A percentile compares a stretch with the other conserved stretches of the same genome.
phyloP scores from a whole-genome alignment of 2,888 invertebrate species.

The Andrena praecox region DNA sequence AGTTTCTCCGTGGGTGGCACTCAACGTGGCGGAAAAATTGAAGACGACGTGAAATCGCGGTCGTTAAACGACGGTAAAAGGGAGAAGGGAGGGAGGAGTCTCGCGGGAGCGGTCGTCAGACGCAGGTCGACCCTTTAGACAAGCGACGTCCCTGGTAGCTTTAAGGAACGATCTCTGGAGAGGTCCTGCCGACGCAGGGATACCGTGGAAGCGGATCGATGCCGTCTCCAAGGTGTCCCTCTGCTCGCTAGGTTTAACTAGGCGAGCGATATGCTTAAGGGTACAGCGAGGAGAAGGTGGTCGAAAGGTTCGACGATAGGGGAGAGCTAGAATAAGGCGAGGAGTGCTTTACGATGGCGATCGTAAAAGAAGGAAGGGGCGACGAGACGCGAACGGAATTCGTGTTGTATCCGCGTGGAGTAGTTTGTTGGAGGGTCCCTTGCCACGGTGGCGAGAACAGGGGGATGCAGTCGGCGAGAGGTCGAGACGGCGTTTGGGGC shows the following conservation, averaged over 20 bases:
- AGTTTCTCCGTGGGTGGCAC: not conserved
- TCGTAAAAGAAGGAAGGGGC: not conserved
- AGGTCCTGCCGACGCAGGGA: not conserved
- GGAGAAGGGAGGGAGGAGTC: not conserved
- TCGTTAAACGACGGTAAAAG: not conserved
- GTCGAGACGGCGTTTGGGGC: constrained; percentile 1
- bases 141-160: constrained; percentile 12
- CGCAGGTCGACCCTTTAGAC: constrained; percentile 6
- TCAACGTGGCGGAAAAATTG: not conserved
- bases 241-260: constrained; percentile 32
- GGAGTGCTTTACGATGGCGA: constrained; percentile 8
- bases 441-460: not conserved
- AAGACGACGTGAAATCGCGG: not conserved
- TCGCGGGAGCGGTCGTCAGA: constrained; percentile 1
- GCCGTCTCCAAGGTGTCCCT: constrained; percentile 33
- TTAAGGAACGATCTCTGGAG: constrained; percentile 20
- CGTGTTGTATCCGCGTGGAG: not conserved
- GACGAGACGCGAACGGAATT: not conserved
- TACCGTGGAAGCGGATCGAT: constrained; percentile 8
- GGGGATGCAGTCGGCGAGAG: not conserved
- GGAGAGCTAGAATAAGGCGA: not conserved
- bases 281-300: not conserved
- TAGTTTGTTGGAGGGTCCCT: constrained; percentile 6
- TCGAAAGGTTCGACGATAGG: constrained; percentile 3
- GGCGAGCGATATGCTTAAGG: constrained; percentile 28